These are phyloP conservation scores for Cremastobaeus sp. DNA, from an alignment of 2,888 invertebrate species.

Conservation along the genomic window DNA sequence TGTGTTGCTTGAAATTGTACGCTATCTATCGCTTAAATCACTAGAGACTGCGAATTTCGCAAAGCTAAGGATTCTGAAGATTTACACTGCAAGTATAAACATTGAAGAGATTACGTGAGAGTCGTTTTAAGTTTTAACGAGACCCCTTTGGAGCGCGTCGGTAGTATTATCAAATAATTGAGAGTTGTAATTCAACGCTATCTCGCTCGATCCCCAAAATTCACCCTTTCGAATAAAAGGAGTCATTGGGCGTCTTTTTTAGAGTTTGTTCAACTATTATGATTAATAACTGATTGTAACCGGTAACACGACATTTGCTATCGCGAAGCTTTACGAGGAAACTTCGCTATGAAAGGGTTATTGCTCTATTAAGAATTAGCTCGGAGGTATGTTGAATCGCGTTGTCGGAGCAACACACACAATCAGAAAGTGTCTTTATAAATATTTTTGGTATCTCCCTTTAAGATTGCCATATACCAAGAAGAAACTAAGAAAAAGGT, in stretches of 20 bases:
- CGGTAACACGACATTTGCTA: too few relatives aligned
- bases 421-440: constrained; percentile 43
- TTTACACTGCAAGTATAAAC: constrained; percentile 77
- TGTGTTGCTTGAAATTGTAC: constrained; percentile 67
- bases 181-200: constrained; percentile 78
- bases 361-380: too few relatives aligned
- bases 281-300: too few relatives aligned
- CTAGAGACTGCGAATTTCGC: constrained; percentile 62
- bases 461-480: constrained; percentile 43
- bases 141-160: constrained; percentile 76
- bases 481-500: constrained; percentile 27
- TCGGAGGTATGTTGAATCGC: neutral
- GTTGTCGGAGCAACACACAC: constrained; percentile 25
- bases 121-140: constrained; percentile 78
- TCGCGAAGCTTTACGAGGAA: neutral
- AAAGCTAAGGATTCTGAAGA: constrained; percentile 70
- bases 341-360: too few relatives aligned
- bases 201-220: constrained; percentile 70
- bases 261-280: too few relatives aligned
- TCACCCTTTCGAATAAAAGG: constrained; percentile 60
- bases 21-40: constrained; percentile 72
- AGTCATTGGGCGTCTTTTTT: constrained; percentile 16
- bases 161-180: constrained; percentile 79
- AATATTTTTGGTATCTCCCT: constrained; percentile 44
- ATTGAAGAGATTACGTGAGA: constrained; percentile 78